Evolutionary conservation across 2,113 vertebrate genomes (phyloP).

Genomic region (Dolichallabes microphthalmus): DNA sequence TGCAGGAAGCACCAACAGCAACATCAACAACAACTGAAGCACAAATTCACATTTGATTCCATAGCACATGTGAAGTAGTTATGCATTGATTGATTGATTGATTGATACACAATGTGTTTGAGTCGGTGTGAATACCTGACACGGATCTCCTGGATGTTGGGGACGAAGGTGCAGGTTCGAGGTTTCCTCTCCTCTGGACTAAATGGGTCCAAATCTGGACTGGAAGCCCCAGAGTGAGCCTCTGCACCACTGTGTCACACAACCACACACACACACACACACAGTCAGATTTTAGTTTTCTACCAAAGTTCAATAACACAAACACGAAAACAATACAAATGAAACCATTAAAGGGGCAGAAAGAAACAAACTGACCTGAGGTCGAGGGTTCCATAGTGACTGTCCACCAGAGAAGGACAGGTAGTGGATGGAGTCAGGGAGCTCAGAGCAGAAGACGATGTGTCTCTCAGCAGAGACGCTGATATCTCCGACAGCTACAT

Average conservation of each 20-base stretch:
- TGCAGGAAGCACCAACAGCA: constrained; percentile 54
- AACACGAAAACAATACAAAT: background rate
- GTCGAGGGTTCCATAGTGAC: constrained; percentile 78
- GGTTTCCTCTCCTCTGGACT: constrained; percentile 82
- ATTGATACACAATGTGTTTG: background rate
- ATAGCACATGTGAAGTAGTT: no score
- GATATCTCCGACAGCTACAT: constrained; percentile 95
- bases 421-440: constrained; percentile 94
- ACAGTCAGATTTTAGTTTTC: background rate
- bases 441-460: constrained; percentile 81
- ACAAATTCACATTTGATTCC: background rate
- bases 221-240: constrained; percentile 80
- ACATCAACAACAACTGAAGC: background rate
- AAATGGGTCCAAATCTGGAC: constrained; percentile 82
- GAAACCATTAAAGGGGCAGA: background rate
- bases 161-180: constrained; percentile 81
- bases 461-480: constrained; percentile 85
- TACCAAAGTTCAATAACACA: background rate
- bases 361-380: constrained; percentile 73
- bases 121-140: constrained; percentile 77
- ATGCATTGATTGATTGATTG: background rate
- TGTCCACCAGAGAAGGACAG: constrained; percentile 92
- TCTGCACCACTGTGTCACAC: constrained; percentile 74
- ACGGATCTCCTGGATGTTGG: constrained; percentile 94
- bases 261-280: background rate